Conservation (phyloP, 2,888 invertebrate genomes). For the Psylliodes chrysocephalus region DNA sequence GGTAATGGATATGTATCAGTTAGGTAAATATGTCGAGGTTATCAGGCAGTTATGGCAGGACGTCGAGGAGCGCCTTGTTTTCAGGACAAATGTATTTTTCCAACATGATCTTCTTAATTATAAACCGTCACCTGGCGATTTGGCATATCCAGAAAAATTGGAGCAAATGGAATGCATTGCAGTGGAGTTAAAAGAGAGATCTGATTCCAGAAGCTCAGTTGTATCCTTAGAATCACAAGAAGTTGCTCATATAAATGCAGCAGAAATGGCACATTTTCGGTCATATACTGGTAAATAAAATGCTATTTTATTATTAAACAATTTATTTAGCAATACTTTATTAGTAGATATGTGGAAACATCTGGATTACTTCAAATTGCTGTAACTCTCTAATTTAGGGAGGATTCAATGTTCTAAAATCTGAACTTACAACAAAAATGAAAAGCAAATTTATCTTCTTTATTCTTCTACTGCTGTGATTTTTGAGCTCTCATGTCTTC, state of each 20-base stretch:
- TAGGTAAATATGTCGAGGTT: slow-evolving; percentile 80
- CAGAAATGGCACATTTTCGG: slow-evolving; percentile 61
- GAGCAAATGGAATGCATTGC: slow-evolving; percentile 90
- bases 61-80: slow-evolving; percentile 95
- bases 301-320: too few relatives aligned
- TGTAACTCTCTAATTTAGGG: too few relatives aligned
- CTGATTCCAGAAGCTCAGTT: slow-evolving; percentile 77
- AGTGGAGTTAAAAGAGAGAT: slow-evolving; percentile 63
- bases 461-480: too few relatives aligned
- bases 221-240: slow-evolving; percentile 78
- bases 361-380: too few relatives aligned
- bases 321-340: too few relatives aligned
- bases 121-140: slow-evolving; percentile 91
- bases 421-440: too few relatives aligned
- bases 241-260: slow-evolving; percentile 72
- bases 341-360: too few relatives aligned
- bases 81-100: slow-evolving; percentile 93
- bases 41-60: slow-evolving; percentile 90
- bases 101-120: slow-evolving; percentile 90
- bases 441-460: too few relatives aligned
- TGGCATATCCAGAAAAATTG: slow-evolving; percentile 97
- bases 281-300: slow-evolving; percentile 61
- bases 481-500: too few relatives aligned
- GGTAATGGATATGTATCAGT: slow-evolving; percentile 79
- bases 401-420: too few relatives aligned